A percentile compares a stretch with the other conserved stretches of the same genome.
Conservation (phyloP, 2,113 vertebrate species). For the Hoplias malabaricus region DNA sequence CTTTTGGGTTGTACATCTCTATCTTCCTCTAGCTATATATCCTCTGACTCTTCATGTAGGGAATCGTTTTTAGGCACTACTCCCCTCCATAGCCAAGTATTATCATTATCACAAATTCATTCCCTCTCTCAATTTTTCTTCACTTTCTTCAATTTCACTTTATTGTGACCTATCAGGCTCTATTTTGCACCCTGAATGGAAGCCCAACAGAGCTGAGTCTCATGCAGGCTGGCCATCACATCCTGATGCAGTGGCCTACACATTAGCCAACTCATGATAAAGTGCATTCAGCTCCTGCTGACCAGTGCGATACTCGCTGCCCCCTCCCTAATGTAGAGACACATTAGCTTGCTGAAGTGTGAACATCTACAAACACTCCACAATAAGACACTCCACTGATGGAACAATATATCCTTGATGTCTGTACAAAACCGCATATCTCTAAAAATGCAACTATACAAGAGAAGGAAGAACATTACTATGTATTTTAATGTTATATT, state of each 20-base stretch:
- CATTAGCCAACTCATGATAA: not conserved
- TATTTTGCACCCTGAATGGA: not conserved
- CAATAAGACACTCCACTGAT: not conserved
- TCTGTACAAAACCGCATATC: too few species aligned
- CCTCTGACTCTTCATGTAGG: not conserved
- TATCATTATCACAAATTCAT: not conserved
- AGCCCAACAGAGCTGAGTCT: not conserved
- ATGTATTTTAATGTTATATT: too few species aligned
- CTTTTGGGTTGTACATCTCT: not conserved
- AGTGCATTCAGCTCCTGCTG: not conserved
- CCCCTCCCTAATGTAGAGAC: not conserved
- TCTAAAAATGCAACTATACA: too few species aligned
- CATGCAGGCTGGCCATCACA: not conserved
- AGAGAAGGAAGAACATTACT: too few species aligned
- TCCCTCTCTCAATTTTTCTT: not conserved
- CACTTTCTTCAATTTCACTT: not conserved
- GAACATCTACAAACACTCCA: not conserved
- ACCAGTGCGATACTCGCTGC: not conserved
- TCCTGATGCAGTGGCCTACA: not conserved
- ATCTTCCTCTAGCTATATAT: not conserved
- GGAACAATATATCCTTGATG: not conserved
- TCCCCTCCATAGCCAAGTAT: not conserved
- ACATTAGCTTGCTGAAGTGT: not conserved
- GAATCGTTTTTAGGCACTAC: not conserved
- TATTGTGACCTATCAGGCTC: not conserved